These are phyloP conservation scores for Sardina pilchardus DNA, from an alignment of 2,113 vertebrate genomes.

Conservation along the genomic window DNA sequence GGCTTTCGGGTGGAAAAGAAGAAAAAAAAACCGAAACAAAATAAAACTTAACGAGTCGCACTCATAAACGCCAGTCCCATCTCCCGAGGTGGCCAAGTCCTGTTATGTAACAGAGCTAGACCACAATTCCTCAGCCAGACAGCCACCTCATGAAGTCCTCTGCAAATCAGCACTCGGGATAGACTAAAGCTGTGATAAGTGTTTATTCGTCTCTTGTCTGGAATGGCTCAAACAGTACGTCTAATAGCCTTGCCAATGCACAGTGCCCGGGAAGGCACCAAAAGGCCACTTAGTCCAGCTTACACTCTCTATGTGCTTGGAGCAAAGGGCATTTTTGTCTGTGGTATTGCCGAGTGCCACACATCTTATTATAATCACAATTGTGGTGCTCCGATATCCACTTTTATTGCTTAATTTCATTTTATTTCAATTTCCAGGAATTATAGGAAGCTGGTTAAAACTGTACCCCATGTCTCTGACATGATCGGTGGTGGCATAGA, in stretches of 20 bases:
- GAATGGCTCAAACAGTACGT: neutral
- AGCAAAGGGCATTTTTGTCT: neutral
- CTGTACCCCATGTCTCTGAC: neutral
- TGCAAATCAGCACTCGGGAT: neutral
- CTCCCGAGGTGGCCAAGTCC: constrained; percentile 27
- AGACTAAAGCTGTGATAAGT: constrained; percentile 8
- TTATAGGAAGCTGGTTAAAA: neutral
- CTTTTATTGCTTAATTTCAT: neutral
- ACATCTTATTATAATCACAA: neutral
- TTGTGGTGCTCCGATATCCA: neutral
- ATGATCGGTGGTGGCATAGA: neutral
- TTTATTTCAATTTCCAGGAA: neutral
- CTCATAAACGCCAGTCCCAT: constrained; percentile 19
- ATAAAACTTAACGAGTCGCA: constrained; percentile 24
- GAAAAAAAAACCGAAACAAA: no score
- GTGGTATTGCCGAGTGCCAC: neutral
- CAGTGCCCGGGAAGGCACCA: neutral
- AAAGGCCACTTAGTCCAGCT: neutral
- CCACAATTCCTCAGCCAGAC: neutral
- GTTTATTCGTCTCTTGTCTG: constrained; percentile 4
- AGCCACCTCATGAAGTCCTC: neutral
- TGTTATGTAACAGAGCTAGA: constrained; percentile 9
- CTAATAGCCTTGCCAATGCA: neutral
- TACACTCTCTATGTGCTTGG: neutral
- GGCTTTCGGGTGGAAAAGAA: no score